Evolutionary conservation across 2,797 vertebrate species (phyloP), one percentile per base, ranked within the genome.

Genomic region (Pogoniulus pusillus): DNA sequence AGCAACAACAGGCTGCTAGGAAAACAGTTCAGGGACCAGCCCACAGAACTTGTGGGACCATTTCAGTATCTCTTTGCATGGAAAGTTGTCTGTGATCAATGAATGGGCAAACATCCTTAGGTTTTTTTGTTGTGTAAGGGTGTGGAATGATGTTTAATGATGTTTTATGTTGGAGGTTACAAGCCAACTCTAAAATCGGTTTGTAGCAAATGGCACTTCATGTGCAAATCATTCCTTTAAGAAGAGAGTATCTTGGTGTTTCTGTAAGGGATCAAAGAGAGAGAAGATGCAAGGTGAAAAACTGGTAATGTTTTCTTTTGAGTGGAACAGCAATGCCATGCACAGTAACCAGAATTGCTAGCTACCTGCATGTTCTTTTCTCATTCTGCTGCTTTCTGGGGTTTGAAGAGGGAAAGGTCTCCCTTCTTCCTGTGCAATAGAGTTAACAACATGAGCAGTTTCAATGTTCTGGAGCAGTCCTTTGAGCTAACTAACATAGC

Each of bases 401-500:
- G 29, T 82, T 86, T 85, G 72, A 90, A 82, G 41, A 82, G 53
- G 37, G 35, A 62, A 62, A 14, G 24, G 32, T 79, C 41, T 37
- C 17, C 12, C 32, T 72, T 3, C 26, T 80, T 80, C 59, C 47
- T 78, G 17, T 85, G 72, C 74, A 86, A 69, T 82, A 80, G 30
- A 87, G 35, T 88, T 92, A 91, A 77, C 59, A 82, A 16, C 29
- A 27, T 15, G 51, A 22, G 26, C 71, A 83, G 85, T 94, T 92
- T 85, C 86, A 26, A 5, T 85, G 69, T 82, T 62, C 43, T 37
- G 23, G 70, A 47, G 55, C 53, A 85, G 63, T 82, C 55, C 51
- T 93, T 78, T 72, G 55, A 89, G 66, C 85, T 93, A 87, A 35
- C 91, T 90, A 78, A 74, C 8, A 23, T 11, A 37, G 83, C 54